Base-by-base conservation (phyloP, 2,888 invertebrate species). In the Mactromeris polynyma region DNA sequence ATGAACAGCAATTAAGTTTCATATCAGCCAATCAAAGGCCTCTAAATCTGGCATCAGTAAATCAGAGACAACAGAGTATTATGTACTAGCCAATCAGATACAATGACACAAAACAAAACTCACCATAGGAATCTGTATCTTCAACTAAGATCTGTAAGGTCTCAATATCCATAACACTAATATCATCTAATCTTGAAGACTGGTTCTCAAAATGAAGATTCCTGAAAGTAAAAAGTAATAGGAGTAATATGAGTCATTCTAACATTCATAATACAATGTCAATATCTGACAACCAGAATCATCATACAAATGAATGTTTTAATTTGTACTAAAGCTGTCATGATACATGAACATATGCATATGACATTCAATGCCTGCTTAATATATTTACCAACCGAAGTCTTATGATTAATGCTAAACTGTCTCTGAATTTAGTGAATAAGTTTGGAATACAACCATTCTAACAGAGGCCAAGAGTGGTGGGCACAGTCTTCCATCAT, bases 121-220 rank as follows among this genome's bases (percentile, higher is more conserved):
- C 83, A 96, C 96, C 96, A 91, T 94, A 94, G 0, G 92, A 86
- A 88, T 95, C 95, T 31, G 90, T 89, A 33, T 94, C 95, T 26
- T 94, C 92, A 1, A 94, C 92, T 77, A 94, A 87, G 81, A 95
- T 94, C 89, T 95, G 95, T 79, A 95, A 88, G 21, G 95, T 93
- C 69, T 94, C 93, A 19, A 96, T 93, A 73, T 93, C 93, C 21
- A 92, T 91, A 42, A 96, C 85, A n/a, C 92, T 69, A 31, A 96
- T 93, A 19, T 94, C 90, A 84, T 96, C 95, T 84, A 93, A 90
- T 51, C 93, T 91, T 19, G 88, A 87, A 81, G 89, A 83, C 3
- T 95, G 93, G 38, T 94, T 94, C 79, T 95, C 95, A 94, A 96
- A 95, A 14, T 92, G 87, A 26, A 96, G 90, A 84, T 92, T 92